Percentiles rank a stretch among this genome's conserved stretches.
These are phyloP conservation scores for Syrmaticus mikado DNA, from an alignment of 2,113 vertebrate genomes.

Conservation along the genomic window DNA sequence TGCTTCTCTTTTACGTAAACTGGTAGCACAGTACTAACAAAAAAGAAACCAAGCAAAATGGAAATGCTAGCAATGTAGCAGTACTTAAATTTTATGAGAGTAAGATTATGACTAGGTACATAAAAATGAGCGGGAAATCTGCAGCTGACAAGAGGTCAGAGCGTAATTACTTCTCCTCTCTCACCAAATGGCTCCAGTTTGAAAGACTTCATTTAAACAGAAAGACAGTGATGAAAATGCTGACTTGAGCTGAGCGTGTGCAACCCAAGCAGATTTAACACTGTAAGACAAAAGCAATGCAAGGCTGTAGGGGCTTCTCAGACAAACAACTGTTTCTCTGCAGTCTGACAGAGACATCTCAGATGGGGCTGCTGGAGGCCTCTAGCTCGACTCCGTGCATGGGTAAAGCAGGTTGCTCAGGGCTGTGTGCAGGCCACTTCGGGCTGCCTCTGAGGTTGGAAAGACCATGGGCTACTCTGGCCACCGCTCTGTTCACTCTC, in stretches of 20 bases:
- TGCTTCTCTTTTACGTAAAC: constrained; percentile 63
- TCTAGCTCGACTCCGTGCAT: neutral
- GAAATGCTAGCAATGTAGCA: constrained; percentile 68
- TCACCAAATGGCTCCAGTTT: constrained; percentile 55
- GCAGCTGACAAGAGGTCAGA: constrained; percentile 52
- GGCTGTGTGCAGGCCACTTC: neutral
- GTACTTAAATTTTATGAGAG: constrained; percentile 74
- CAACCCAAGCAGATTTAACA: constrained; percentile 23
- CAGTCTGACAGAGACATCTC: neutral
- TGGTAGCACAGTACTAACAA: constrained; percentile 40
- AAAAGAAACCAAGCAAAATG: constrained; percentile 65
- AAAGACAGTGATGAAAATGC: constrained; percentile 68
- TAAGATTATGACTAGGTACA: constrained; percentile 72
- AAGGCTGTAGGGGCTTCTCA: neutral
- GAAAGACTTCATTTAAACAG: constrained; percentile 61
- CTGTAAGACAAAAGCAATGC: neutral
- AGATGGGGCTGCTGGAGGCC: neutral
- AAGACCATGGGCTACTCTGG: neutral
- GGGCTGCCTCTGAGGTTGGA: neutral
- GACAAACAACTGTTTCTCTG: neutral
- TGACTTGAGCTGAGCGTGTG: constrained; percentile 32
- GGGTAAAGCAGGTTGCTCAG: neutral
- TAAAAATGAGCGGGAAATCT: constrained; percentile 68
- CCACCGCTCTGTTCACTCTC: accelerated
- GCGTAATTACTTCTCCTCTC: constrained; percentile 58